Base-by-base conservation (phyloP, 2,888 invertebrate species). In the Eremobia ochroleuca region DNA sequence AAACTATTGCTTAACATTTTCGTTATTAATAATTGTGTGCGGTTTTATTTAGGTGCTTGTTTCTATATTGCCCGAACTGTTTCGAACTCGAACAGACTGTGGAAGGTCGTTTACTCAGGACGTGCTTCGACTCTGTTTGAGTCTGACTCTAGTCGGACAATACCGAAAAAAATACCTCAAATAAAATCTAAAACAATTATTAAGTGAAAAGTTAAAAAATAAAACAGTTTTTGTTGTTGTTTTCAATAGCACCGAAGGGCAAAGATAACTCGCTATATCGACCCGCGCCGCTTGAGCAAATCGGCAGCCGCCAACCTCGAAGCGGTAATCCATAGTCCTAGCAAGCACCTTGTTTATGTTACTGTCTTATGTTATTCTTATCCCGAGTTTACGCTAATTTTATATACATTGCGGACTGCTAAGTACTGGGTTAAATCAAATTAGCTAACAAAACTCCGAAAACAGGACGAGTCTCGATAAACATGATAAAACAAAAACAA, bases 241-340 rank as follows among this genome's bases (percentile, higher is more conserved):
- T 94, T 95, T 94, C 89, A 88, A 88, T 95, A 97, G 97, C 96
- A 95, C 94, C 96, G 97, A 93, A 96, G 92, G 94, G 94, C 95
- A 95, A 97, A 95, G 94, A 94, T 96, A 92, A 94, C 94, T 92
- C 95, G 96, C 85, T 96, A 94, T 96, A 94, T 96, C 95, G 95
- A 96, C 94, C 96, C 95, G 88, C 93, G 96, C 88, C 95, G 97
- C 86, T 93, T 96, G 94, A 95, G 92, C 93, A 96, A 95, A 94
- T 92, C 94, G 85, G 95, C 95, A 71, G 95, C 94, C 86, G 95
- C 94, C 90, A 92, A 93, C 91, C 92, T 97, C 93, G 95, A 95
- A 85, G 94, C 95, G 97, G 97, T 97, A 97, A 95, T 90, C 82
- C 87, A 89, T 88, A 88, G 82, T 91, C 84, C 87, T 92, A 92